Percentiles rank a stretch among this genome's conserved stretches.
Conservation (phyloP, 2,888 invertebrate species). For the Apomyelois bistriatella region DNA sequence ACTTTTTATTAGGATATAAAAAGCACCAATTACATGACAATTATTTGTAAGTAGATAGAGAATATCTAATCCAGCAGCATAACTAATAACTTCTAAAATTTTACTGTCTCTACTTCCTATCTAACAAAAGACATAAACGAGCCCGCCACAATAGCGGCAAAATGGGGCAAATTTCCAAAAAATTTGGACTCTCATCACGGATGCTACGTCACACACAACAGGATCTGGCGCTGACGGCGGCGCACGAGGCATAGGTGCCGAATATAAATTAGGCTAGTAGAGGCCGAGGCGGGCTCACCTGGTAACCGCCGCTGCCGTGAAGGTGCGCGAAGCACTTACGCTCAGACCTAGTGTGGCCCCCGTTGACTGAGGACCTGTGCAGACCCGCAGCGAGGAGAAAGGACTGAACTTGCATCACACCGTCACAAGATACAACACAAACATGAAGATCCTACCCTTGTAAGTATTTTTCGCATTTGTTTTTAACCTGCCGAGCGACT, state of each 20-base stretch:
- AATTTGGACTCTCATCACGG: constrained; percentile 25
- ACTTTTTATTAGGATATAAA: too few species aligned
- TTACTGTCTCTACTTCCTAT: too few species aligned
- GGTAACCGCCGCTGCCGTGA: constrained; percentile 26
- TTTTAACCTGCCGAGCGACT: constrained; percentile 57
- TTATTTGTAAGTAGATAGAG: too few species aligned
- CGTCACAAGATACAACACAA: constrained; percentile 35
- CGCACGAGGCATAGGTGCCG: constrained; percentile 36
- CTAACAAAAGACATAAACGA: too few species aligned
- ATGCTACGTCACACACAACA: constrained; percentile 31
- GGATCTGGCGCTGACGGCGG: constrained; percentile 34
- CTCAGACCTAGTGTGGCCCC: constrained; percentile 68
- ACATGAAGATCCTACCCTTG: constrained; percentile 68
- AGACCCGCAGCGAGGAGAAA: constrained; percentile 56
- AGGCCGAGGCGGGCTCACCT: constrained; percentile 33
- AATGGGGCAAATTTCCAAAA: constrained; percentile 23
- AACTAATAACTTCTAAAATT: too few species aligned
- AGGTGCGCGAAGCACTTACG: constrained; percentile 28
- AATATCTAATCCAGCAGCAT: too few species aligned
- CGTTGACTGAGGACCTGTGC: constrained; percentile 65
- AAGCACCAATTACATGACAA: too few species aligned
- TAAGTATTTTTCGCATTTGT: constrained; percentile 40
- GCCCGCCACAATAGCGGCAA: too few species aligned
- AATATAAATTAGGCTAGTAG: constrained; percentile 55
- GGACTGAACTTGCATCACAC: constrained; percentile 52